Evolutionary conservation across 37 sponge, comb jelly and placozoan species (phyloP), one percentile per base, ranked within the genome.

Genomic region (Lycopodina hypogea): DNA sequence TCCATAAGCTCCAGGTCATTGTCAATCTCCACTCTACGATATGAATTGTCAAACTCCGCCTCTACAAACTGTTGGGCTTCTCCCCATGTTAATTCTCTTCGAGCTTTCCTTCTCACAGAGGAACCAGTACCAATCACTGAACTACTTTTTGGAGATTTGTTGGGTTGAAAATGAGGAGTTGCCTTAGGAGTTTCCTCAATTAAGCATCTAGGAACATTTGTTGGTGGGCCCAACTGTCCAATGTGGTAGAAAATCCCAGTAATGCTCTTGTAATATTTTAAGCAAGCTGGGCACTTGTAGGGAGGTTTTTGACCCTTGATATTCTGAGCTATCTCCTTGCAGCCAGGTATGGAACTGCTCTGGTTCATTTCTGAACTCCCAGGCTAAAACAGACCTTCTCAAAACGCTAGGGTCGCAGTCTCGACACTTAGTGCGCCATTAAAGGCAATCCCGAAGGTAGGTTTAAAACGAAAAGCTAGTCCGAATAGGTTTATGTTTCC

Each of bases 11-110:
- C 68, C 14, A 93, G 40, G 19, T 84, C 81, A 1, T 75, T 60
- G 33, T 89, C 91, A 56, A 93, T 93, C 52, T 83, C 78, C 0
- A 93, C 56, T 30, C 94, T 70, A 22, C 72, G 65, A 72, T 85
- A 88, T 38, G 71, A 60, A 57, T 52, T 73, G 3, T 82, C 81
- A 58, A 90, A 78, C 38, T 93, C 86, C 36, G 86, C 84, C 66
- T 93, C 89, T 30, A 93, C 94, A 45, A 93, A 37, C 26, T 84
- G 68, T 53, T 93, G 94, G 1, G 94, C 75, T 65, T 93, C 94
- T 12, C 82, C 91, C 77, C 92, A 93, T 33, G 94, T 93, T 12
- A 93, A 73, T 8, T 86, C 86, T n/a, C 87, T 59, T 41, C 79
- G 80, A 21, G 77, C 39, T 74, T 82, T 84, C 42, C 85, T 38